Base-by-base conservation (phyloP, 2,797 vertebrate species). In the Ammospiza maritima region DNA sequence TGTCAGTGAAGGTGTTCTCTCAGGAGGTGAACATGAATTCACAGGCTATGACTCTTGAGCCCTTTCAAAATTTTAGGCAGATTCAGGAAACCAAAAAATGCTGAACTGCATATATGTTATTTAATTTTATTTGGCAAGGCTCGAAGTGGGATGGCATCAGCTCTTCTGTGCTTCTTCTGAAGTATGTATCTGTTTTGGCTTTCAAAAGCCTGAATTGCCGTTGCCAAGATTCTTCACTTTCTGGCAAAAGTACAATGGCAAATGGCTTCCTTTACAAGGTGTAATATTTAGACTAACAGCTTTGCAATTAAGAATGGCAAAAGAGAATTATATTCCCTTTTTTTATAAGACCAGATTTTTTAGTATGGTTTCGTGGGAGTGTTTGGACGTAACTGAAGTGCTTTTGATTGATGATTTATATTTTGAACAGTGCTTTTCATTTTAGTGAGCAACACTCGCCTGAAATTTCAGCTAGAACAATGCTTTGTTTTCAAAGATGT, bases 221-320 rank as follows among this genome's bases (percentile, higher is more conserved):
- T 92, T 97, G 95, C 95, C 92, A 97, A 95, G 96, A 91, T 92
- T 92, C 87, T 95, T 96, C 85, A 91, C 67, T 96, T 96, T 92
- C 76, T 96, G 94, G 96, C 93, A 96, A 97, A 95, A 96, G 88
- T 94, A 89, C 95, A 96, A 95, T 96, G 87, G 92, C 93, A 96
- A 95, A 95, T 96, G 95, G 94, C 87, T 96, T 96, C 94, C 94
- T 96, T 96, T 96, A 94, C 95, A 95, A 96, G 94, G 96, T 96
- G 94, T 96, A 97, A 96, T 96, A 96, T 97, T 96, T 96, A 96
- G 94, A 96, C 94, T 96, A 96, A 96, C 95, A 97, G 96, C 94
- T 97, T 97, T 95, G 94, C 95, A 96, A 96, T 97, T 97, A 97
- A 94, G 94, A 96, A 95, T 93, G 94, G 94, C 91, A 91, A 93